Evolutionary conservation across 2,888 invertebrate genomes (phyloP), one percentile per base, ranked within the genome.

Genomic region (Pyralis farinalis): DNA sequence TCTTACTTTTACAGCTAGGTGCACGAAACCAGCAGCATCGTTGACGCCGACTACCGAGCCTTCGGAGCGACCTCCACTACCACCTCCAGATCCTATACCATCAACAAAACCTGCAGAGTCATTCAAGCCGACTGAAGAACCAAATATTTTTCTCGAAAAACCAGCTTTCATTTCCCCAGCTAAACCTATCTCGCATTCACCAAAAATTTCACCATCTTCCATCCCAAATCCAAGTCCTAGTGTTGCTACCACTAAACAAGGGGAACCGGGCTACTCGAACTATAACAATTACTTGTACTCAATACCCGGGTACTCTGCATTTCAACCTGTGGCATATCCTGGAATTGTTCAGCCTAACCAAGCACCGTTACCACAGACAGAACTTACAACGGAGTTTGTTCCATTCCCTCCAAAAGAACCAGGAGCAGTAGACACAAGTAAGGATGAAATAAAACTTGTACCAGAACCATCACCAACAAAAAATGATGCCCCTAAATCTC

Each of bases 191-290:
- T 63, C 78, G 0, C 80, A 85, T 50, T 78, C 82, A 1, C 76
- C 83, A 12, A 87, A 81, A 58, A 90, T 90, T 45, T 84, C 89
- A 0, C 89, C 87, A 2, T 89, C 89, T 0, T 89, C 90, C 0
- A 88, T 88, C 32, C 86, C 89, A 0, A 89, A 82, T 39, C 87
- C 90, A 1, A 89, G 68, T 42, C 88, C 89, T 1, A 88, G 85
- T 34, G 73, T 81, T 0, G 73, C 76, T 6, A 71, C 79, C 0
- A 77, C 72, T 1, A 83, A 78, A 44, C 79, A 63, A 37, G 56
- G 65, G n/a, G 85, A 85, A 35, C 43, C 71, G 30, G 74, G 74
- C 0, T 85, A 75, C 38, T 75, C 83, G 0, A 78, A 66, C 43
- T 86, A 81, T 41, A 78, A 80, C 1, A 71, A 83, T 1, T 87